Percentiles rank a stretch among this genome's conserved stretches.
These are phyloP conservation scores for Gephyroberyx darwinii DNA, from an alignment of 2,797 vertebrate species.

Conservation along the genomic window DNA sequence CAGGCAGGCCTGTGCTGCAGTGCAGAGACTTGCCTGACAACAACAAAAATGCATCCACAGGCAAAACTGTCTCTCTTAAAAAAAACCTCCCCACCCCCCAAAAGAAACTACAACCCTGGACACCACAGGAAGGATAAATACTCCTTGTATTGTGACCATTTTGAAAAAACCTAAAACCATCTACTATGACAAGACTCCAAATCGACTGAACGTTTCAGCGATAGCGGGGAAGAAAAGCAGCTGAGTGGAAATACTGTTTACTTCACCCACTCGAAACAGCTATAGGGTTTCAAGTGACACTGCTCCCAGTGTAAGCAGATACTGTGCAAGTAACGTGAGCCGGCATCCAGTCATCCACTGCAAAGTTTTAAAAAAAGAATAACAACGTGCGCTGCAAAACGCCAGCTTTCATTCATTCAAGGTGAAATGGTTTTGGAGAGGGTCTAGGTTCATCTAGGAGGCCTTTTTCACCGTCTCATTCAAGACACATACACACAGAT, in stretches of 20 bases:
- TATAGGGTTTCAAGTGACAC: slow-evolving; percentile 18
- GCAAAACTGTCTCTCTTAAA: slow-evolving; percentile 64
- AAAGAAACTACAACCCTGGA: slow-evolving; percentile 39
- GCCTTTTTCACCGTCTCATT: background rate
- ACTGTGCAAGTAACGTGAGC: slow-evolving; percentile 10
- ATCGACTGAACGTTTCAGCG: background rate
- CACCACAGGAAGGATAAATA: slow-evolving; percentile 40
- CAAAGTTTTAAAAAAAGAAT: slow-evolving; percentile 14
- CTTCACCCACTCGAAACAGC: slow-evolving; percentile 4
- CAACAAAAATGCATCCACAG: slow-evolving; percentile 80
- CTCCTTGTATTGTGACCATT: slow-evolving; percentile 3
- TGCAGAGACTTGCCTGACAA: slow-evolving; percentile 80
- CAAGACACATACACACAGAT: background rate
- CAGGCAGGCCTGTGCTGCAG: slow-evolving; percentile 69
- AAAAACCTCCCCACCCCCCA: slow-evolving; percentile 60
- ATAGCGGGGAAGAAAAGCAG: background rate
- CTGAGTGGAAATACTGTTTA: slow-evolving; percentile 9
- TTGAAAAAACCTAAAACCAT: background rate
- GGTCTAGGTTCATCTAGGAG: background rate
- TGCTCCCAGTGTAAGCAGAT: slow-evolving; percentile 23
- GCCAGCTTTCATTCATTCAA: background rate
- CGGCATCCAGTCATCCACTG: slow-evolving; percentile 1
- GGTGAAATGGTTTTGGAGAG: background rate
- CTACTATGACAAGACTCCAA: slow-evolving; percentile 15
- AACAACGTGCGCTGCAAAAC: background rate